Evolutionary conservation across 2,113 vertebrate genomes (phyloP), one percentile per base, ranked within the genome.

Genomic region (Carassius gibelio): DNA sequence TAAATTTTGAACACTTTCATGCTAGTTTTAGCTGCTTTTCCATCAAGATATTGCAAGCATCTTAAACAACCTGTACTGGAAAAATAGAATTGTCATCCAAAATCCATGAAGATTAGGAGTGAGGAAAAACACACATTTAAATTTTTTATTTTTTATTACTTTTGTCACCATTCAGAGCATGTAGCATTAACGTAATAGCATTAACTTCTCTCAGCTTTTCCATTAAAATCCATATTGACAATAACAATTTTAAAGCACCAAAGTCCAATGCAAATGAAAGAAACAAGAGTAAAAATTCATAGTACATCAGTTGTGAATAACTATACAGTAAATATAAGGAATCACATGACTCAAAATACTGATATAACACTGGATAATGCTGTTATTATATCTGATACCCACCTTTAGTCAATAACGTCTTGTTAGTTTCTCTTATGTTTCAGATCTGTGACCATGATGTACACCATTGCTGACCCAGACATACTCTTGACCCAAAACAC

Each of bases 401-500:
- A 57, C 55, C 55, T 15, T 30, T 36, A 57, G 75, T 36, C 34
- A 34, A 59, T 13, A 26, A 8, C 74, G 17, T 76, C 50, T 36
- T 55, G 23, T 21, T 57, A 55, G 26, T 21, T 55, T 76, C 4
- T 75, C 0, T 48, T 48, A 52, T 38, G 19, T 69, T 38, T 69
- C 66, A 69, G 15, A 38, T 38, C 34, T 81, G 48, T 87, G 66
- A 61, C 57, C 45, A 76, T 48, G 45, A 50, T 50, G 48, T 13
- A 50, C 48, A 50, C 48, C 10, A 50, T 50, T 50, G 3, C 48
- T 50, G 48, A 50, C 48, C 48, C 48, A 50, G 48, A 50, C 48
- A 50, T 50, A 50, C 55, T 66, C 74, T 55, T 68, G 78, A 75
- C 81, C 74, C 59, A 13, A 57, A 72, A 72, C 17, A 26, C 36